Conservation (phyloP, 1,140 invertebrate species). For the Stenopsyche tienmushanensis region DNA sequence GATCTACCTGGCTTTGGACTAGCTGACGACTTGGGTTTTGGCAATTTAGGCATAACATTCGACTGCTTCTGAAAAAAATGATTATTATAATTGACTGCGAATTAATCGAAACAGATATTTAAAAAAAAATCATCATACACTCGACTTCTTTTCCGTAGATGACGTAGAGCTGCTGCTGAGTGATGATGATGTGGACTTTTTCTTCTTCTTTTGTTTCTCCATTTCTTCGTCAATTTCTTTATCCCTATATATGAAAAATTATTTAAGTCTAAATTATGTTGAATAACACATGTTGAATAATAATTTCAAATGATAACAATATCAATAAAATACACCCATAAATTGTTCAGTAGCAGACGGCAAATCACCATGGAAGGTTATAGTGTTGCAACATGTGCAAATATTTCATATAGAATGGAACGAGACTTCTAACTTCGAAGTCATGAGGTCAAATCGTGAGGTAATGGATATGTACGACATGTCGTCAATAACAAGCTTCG, state of each 20-base stretch:
- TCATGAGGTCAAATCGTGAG: too few species aligned
- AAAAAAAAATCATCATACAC: slow-evolving; percentile 44
- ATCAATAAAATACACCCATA: too few species aligned
- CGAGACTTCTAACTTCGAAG: too few species aligned
- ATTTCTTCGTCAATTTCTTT: slow-evolving; percentile 87
- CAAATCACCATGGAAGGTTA: too few species aligned
- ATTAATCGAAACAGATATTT: background rate
- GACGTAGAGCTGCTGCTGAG: slow-evolving; percentile 48
- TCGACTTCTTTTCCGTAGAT: slow-evolving; percentile 52
- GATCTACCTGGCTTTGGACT: slow-evolving; percentile 69
- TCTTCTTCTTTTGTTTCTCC: slow-evolving; percentile 75
- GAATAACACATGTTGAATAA: too few species aligned
- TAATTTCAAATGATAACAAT: too few species aligned
- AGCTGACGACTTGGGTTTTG: slow-evolving; percentile 59
- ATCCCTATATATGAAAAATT: slow-evolving; percentile 57
- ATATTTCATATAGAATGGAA: too few species aligned
- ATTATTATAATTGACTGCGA: background rate
- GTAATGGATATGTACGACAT: too few species aligned
- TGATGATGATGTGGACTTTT: slow-evolving; percentile 64
- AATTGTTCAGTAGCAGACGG: too few species aligned
- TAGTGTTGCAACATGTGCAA: too few species aligned
- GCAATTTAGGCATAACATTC: slow-evolving; percentile 53
- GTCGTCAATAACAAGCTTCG: too few species aligned
- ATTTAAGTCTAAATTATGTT: background rate
- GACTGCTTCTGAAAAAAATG: slow-evolving; percentile 49